Evolutionary conservation across 1,140 invertebrate species (phyloP).

Genomic region (Zaprionus ornatus): DNA sequence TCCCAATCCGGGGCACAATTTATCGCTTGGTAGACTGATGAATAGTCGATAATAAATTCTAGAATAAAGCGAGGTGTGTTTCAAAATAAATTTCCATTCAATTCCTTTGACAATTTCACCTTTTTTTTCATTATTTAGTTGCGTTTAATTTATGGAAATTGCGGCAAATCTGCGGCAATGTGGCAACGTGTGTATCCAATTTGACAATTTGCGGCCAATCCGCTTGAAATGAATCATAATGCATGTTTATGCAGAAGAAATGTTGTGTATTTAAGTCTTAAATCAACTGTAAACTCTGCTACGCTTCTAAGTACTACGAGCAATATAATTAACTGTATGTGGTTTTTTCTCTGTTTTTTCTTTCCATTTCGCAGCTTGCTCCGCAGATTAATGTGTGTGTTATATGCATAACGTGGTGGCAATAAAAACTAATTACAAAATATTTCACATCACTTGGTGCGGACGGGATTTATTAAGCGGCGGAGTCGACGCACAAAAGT

Average conservation of each 20-base stretch:
- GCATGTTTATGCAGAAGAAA: neutral
- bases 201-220: neutral
- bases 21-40: slow-evolving; percentile 1
- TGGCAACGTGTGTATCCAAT: neutral
- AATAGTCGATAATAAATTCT: slow-evolving; percentile 2
- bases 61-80: neutral
- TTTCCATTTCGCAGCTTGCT: neutral
- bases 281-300: neutral
- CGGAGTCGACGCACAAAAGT: slow-evolving; percentile 10
- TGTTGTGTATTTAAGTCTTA: neutral
- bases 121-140: neutral
- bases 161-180: neutral
- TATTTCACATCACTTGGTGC: slow-evolving; percentile 45
- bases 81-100: neutral
- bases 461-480: slow-evolving; percentile 17
- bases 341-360: slow-evolving; percentile 1
- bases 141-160: neutral
- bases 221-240: neutral
- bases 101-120: neutral
- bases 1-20: neutral
- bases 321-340: neutral
- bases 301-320: neutral
- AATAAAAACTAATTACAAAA: slow-evolving; percentile 70
- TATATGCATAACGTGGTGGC: slow-evolving; percentile 17
- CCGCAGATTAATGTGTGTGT: slow-evolving; percentile 16